A percentile compares a stretch with the other conserved stretches of the same genome.
Evolutionary conservation across 2,113 vertebrate species (phyloP).

Genomic region (Pithys albifrons): DNA sequence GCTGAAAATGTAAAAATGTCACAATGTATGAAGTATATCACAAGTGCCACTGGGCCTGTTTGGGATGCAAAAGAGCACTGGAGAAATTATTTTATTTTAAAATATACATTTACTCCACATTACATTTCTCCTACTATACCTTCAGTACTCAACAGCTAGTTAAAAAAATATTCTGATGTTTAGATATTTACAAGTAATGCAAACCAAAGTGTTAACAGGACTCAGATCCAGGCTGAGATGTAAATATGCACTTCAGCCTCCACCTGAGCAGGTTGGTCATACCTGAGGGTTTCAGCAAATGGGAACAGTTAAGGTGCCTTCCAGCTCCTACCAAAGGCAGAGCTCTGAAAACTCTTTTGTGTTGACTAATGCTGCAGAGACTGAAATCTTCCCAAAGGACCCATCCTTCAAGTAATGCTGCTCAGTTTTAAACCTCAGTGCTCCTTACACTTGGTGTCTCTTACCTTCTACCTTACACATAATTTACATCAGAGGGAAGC

Average conservation of each 20-base stretch:
- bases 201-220: background rate
- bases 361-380: background rate
- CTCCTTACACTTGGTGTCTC: background rate
- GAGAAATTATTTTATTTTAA: background rate
- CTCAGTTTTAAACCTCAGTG: background rate
- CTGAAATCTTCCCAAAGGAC: background rate
- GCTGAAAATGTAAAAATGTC: constrained; percentile 27
- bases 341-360: background rate
- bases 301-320: background rate
- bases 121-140: background rate
- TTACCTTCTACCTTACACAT: background rate
- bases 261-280: background rate
- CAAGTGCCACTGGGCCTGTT: background rate
- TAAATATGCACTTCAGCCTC: background rate
- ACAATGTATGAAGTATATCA: background rate
- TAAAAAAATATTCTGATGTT: background rate
- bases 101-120: background rate
- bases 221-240: background rate
- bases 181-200: background rate
- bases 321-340: background rate
- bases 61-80: background rate
- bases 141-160: background rate
- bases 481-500: background rate
- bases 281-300: background rate
- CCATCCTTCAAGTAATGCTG: background rate